Evolutionary conservation across 2,797 vertebrate species (phyloP).

Genomic region (Huso huso): DNA sequence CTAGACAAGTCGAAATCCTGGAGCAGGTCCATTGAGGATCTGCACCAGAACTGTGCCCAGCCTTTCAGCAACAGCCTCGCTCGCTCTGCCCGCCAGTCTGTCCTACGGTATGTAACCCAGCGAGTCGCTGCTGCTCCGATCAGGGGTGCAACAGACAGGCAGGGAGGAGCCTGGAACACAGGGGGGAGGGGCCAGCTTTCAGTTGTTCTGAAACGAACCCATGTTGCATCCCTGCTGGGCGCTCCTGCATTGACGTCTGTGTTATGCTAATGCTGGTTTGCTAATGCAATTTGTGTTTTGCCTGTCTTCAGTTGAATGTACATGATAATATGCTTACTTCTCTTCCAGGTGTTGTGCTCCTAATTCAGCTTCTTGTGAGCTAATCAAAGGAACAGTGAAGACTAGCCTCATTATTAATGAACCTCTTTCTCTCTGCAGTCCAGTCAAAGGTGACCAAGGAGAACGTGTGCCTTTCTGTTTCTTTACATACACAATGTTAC

Average conservation of each 20-base stretch:
- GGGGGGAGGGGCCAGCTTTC: not conserved
- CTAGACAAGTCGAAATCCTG: conserved; percentile 87
- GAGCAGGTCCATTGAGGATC: conserved; percentile 98
- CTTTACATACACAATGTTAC: no score
- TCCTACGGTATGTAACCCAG: conserved; percentile 80
- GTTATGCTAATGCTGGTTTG: not conserved
- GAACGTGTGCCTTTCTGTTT: no score
- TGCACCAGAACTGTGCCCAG: conserved; percentile 76
- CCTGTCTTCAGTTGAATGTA: not conserved
- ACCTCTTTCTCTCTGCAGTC: no score
- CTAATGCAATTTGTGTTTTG: not conserved
- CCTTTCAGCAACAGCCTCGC: conserved; percentile 89
- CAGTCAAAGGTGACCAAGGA: no score
- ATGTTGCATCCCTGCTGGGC: not conserved
- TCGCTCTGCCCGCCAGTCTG: conserved; percentile 88
- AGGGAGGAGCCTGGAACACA: not conserved
- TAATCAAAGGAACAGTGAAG: no score
- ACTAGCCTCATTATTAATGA: no score
- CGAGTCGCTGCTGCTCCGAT: not conserved
- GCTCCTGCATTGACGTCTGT: not conserved
- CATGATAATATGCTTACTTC: not conserved
- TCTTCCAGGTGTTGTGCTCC: no score
- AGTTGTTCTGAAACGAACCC: not conserved
- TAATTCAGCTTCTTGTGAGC: no score
- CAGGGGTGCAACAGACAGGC: not conserved